Percentiles rank a stretch among this genome's conserved stretches.
Evolutionary conservation across 2,888 invertebrate genomes (phyloP).

Genomic region (Cheilosia soror): DNA sequence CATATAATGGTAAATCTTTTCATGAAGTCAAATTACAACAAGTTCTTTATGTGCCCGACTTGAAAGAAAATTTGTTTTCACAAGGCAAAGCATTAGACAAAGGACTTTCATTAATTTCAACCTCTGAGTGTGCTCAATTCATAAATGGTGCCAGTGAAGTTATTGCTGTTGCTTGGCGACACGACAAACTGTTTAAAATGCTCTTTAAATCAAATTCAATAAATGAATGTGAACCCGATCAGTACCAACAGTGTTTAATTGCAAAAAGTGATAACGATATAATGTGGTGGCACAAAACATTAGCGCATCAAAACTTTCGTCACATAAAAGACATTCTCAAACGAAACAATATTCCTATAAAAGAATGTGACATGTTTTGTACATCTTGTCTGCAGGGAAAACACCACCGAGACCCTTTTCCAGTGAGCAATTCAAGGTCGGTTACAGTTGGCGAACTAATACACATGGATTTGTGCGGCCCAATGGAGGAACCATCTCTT

Average conservation of each 20-base stretch:
- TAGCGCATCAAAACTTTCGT: slow-evolving; percentile 27
- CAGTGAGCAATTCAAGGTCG: slow-evolving; percentile 1
- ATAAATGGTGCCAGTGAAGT: not conserved
- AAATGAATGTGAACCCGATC: too few relatives aligned
- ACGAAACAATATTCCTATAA: slow-evolving; percentile 1
- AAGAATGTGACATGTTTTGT: slow-evolving; percentile 10
- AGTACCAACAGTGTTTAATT: slow-evolving; percentile 1
- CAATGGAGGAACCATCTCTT: slow-evolving; percentile 30
- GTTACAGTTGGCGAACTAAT: slow-evolving; percentile 1
- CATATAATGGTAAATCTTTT: not conserved
- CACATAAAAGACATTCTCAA: slow-evolving; percentile 4
- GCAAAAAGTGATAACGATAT: too few relatives aligned
- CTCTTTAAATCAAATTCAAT: too few relatives aligned
- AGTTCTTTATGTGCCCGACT: not conserved
- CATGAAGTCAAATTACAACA: not conserved
- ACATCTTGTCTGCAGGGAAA: slow-evolving; percentile 14
- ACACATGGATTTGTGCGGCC: slow-evolving; percentile 27
- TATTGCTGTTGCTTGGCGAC: slow-evolving; percentile 13
- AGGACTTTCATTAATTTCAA: not conserved
- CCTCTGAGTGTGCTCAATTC: not conserved
- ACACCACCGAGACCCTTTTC: slow-evolving; percentile 29
- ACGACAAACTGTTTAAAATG: too few relatives aligned
- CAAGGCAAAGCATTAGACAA: slow-evolving; percentile 4
- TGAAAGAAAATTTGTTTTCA: slow-evolving; percentile 18
- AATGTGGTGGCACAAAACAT: slow-evolving; percentile 15